Percentiles rank a stretch among this genome's conserved stretches.
Conservation (phyloP, 2,888 invertebrate genomes). For the Lasiommata megera region DNA sequence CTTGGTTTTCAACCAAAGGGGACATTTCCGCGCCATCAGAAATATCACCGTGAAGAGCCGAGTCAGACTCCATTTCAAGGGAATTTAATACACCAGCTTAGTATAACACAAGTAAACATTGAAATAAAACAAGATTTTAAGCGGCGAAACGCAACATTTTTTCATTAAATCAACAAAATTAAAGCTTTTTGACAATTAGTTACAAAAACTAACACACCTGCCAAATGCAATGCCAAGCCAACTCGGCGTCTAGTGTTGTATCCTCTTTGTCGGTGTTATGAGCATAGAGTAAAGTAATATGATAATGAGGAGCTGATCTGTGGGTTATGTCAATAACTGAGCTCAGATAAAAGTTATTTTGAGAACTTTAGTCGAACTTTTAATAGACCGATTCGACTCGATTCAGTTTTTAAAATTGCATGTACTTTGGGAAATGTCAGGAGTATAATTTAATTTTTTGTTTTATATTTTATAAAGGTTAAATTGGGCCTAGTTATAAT, state of each 20-base stretch:
- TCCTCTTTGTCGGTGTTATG: too few species aligned
- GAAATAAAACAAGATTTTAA: slow-evolving; percentile 45
- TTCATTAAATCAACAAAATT: slow-evolving; percentile 41
- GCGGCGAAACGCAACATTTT: slow-evolving; percentile 46
- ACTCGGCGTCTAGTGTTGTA: slow-evolving; percentile 26
- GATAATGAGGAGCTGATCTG: not conserved
- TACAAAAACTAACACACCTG: slow-evolving; percentile 28
- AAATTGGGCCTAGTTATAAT: too few species aligned
- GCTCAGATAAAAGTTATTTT: too few species aligned
- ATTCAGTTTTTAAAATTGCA: too few species aligned
- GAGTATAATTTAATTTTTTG: too few species aligned
- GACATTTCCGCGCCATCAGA: slow-evolving; percentile 77
- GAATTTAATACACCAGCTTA: slow-evolving; percentile 32
- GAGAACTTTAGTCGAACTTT: too few species aligned
- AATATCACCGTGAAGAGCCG: slow-evolving; percentile 60
- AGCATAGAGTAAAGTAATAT: too few species aligned
- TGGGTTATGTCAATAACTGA: not conserved
- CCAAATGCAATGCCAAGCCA: slow-evolving; percentile 31
- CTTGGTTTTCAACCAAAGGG: slow-evolving; percentile 62
- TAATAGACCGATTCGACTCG: too few species aligned
- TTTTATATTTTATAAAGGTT: too few species aligned
- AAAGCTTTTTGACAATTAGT: slow-evolving; percentile 51
- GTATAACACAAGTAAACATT: slow-evolving; percentile 50
- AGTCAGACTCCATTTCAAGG: slow-evolving; percentile 66
- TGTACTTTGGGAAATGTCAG: too few species aligned